Conservation (phyloP, 1,140 invertebrate species). For the Andricus grossulariae region DNA sequence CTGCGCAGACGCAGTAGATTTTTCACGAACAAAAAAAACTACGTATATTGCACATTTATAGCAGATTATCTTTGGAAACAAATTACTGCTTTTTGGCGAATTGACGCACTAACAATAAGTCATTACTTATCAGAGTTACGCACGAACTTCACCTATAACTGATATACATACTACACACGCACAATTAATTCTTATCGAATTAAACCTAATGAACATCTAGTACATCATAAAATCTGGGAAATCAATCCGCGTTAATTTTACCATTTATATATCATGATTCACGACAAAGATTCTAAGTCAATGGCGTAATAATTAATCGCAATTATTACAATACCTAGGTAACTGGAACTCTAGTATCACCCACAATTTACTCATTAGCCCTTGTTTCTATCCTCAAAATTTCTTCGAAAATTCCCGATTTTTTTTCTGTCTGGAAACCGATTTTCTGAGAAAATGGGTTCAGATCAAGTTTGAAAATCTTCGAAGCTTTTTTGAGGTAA, state of each 20-base stretch:
- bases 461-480: neutral
- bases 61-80: constrained; percentile 7
- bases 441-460: neutral
- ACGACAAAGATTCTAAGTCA: neutral
- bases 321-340: neutral
- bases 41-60: constrained; percentile 24
- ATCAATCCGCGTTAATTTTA: neutral
- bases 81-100: constrained; percentile 2
- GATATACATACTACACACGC: neutral
- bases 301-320: neutral
- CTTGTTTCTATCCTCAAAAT: neutral
- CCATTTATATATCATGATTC: neutral
- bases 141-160: no score
- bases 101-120: neutral
- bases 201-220: neutral
- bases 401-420: neutral
- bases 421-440: neutral
- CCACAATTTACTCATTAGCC: neutral
- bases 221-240: neutral
- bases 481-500: neutral
- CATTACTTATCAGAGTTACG: neutral
- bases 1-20: neutral
- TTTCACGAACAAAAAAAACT: neutral
- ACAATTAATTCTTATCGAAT: constrained; percentile 13
- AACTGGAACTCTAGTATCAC: constrained; percentile 28